Evolutionary conservation across 2,113 vertebrate species (phyloP), one percentile per base, ranked within the genome.

Genomic region (Microcebus lehilahytsara): DNA sequence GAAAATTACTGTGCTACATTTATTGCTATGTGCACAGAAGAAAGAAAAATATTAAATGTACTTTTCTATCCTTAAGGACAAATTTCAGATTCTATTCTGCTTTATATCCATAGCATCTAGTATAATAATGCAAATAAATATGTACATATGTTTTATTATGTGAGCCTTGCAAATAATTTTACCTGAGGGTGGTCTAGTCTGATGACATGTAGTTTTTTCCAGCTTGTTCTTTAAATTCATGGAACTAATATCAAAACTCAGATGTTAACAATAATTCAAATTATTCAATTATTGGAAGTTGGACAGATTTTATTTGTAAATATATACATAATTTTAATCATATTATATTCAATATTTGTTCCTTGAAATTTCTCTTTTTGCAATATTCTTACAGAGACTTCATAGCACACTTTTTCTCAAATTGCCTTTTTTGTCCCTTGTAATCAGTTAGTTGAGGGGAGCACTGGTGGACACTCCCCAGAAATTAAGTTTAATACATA

Each of bases 1-100:
- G 83, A 89, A 95, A 97, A 97, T 92, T 49, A 94, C 64, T 77
- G 42, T 49, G 17, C 93, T 89, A 46, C 51, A 62, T 94, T 91
- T 88, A 95, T 85, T 75, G 46, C 27, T 74, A 72, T 85, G 49
- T 53, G 56, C 79, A 83, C 22, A 71, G 34, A 83, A 94, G 74
- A 92, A 95, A 95, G 27, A 42, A 89, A 12, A 89, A 83, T 72
- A 91, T 20, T 75, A 85, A 94, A 93, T 40, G 34, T 71, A 81
- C 4, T 67, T 87, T 96, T 93, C 25, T 9, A 85, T 79, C 60
- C 60, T 96, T 85, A 77, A 95, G 56, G 79, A 95, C 42, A 95
- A 81, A 91, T 86, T 89, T n/a, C 25, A n/a, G 74, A 60, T 49
- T 42, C 64, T 74, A 13, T n/a, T 94, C 9, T 79, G 2, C 34